A percentile compares a stretch with the other conserved stretches of the same genome.
Evolutionary conservation across 2,797 vertebrate species (phyloP).

Genomic region (Paguma larvata): DNA sequence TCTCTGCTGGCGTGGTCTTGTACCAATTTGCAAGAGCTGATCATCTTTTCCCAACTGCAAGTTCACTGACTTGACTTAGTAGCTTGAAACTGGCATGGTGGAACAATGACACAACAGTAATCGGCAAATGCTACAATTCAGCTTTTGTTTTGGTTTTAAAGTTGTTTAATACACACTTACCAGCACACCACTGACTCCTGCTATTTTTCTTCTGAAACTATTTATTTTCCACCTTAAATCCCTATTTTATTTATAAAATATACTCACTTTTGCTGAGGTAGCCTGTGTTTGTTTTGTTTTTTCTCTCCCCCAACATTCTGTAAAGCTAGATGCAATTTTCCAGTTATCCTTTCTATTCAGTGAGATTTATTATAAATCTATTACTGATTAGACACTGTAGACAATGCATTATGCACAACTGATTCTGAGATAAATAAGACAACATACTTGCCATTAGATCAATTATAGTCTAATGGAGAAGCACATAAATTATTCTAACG

Average conservation of each 20-base stretch:
- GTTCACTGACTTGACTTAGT: background rate
- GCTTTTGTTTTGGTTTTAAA: background rate
- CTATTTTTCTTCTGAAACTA: background rate
- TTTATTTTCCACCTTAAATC: background rate
- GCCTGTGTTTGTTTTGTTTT: background rate
- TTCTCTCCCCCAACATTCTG: background rate
- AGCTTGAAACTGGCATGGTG: background rate
- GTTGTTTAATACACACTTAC: background rate
- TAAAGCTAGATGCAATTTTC: background rate
- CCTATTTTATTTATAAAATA: constrained; percentile 5
- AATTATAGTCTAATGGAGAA: background rate
- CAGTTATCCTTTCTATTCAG: constrained; percentile 3
- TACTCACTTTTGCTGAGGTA: background rate
- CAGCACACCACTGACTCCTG: background rate
- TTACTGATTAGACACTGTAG: background rate
- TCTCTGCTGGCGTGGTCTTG: background rate
- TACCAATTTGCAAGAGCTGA: background rate
- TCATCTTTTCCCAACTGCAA: background rate
- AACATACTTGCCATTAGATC: background rate
- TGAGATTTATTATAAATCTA: background rate
- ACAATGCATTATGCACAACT: background rate
- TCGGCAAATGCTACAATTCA: background rate
- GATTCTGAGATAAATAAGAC: constrained; percentile 1
- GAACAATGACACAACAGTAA: background rate
- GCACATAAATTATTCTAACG: background rate